Evolutionary conservation across 1,140 invertebrate species (phyloP), one percentile per base, ranked within the genome.

Genomic region (Venustaconcha ellipsiformis): DNA sequence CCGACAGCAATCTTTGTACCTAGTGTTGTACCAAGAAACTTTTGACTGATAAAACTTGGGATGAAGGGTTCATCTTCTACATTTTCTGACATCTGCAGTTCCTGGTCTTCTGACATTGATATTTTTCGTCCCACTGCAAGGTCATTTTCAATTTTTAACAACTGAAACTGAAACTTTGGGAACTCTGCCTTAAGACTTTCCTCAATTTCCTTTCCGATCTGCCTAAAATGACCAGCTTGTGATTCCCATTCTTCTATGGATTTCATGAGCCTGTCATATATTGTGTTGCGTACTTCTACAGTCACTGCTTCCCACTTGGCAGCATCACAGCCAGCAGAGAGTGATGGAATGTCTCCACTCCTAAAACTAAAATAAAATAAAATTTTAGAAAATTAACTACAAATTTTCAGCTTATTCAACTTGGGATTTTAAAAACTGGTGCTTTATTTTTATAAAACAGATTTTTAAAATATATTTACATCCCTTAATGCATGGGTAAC

Each of bases 1-100:
- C 73, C 70, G 11, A 79, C 66, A 23, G 75, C 62, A n/a, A 79
- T 74, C 37, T 79, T 79, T 13, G 76, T 57, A n/a, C 78, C 78
- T 60, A 79, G 57, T 48, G 75, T 76, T 6, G 76, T 57, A 56
- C 69, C 76, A 30, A 57, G 60, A 67, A 76, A 76, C 15, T 60
- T 66, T 56, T 72, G 26, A 13, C 70, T 57, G 17, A 79, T 60
- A 56, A 65, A 26, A n/a, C 68, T 37, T 15, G 78, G 78, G n/a
- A 79, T 64, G 57, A 79, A 73, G 13, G 70, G 74, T 26, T 20
- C 57, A 6, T 62, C 64, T 13, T 78, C 68, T 56, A n/a, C 65
- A 5, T 72, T 48, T 6, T 30, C 37, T 55, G 65, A 17, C 18
- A 23, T 20, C 37, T 63, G 37, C 13, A 67, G 62, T 13, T 17